phyloP scores from a whole-genome alignment of 2,888 invertebrate genomes.

The Agrochola lychnidis region DNA sequence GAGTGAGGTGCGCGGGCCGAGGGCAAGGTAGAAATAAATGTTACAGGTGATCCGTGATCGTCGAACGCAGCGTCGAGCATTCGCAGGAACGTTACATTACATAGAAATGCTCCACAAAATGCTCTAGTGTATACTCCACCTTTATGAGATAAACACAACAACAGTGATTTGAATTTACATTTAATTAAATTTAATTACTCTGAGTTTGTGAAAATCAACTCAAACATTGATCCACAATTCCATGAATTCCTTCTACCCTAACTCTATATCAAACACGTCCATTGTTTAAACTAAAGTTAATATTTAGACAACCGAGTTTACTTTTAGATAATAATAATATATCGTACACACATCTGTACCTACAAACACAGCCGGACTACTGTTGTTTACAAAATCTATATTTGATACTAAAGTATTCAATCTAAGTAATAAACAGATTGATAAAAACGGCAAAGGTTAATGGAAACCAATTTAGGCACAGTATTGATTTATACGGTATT shows the following conservation, averaged over 20 bases:
- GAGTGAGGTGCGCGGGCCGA: no score
- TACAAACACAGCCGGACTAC: constrained; percentile 56
- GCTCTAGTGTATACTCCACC: no score
- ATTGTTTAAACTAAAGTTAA: constrained; percentile 50
- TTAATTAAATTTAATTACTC: no score
- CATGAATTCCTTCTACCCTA: constrained; percentile 12
- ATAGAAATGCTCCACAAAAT: no score
- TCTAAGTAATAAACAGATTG: constrained; percentile 37
- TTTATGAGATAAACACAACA: no score
- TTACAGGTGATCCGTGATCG: no score
- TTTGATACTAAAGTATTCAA: constrained; percentile 48
- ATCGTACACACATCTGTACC: constrained; percentile 30
- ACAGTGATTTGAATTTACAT: no score
- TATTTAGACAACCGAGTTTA: constrained; percentile 60
- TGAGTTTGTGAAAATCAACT: neutral
- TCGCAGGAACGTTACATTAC: no score
- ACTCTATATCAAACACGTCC: constrained; percentile 43
- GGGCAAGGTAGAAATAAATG: no score
- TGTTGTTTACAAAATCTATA: constrained; percentile 61
- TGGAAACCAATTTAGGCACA: constrained; percentile 9
- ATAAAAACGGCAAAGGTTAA: constrained; percentile 43
- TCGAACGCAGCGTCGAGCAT: no score
- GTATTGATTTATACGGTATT: constrained; percentile 33
- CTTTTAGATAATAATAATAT: constrained; percentile 49
- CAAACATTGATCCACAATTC: constrained; percentile 2